Base-by-base conservation (phyloP, 2,797 vertebrate genomes). In the Cephalopachus bancanus region DNA sequence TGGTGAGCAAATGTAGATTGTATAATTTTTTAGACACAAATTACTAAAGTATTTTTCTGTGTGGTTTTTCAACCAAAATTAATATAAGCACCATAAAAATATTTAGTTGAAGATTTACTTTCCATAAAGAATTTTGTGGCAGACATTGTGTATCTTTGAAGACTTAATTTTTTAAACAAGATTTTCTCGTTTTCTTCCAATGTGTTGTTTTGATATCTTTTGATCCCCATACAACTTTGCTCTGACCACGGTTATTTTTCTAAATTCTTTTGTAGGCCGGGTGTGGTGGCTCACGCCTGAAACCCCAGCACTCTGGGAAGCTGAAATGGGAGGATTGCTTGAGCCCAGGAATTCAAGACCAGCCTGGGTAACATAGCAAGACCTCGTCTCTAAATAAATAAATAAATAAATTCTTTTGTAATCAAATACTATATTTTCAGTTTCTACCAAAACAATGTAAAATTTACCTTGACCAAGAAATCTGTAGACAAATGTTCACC, bases 241-340 rank as follows among this genome's bases (percentile, higher is more conserved):
- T 72, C 75, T 96, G 75, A 96, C 96, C 96, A 94, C 92, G 94
- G 76, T 97, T 94, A 67, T 95, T 96, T 97, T 94, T 89, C 88
- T 90, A 69, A 88, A 83, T 96, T 92, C 95, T 89, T 97, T 80
- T 64, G 96, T 95, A 95, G 44, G 44, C 44, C 4, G 44, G 44
- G 44, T 44, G 44, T 44, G 44, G 44, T 44, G 44, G 44, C 44
- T 44, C 44, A 44, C 44, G 44, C 44, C 44, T 44, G 44, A 44
- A 44, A 44, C 44, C 44, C 44, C 44, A 44, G 44, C 44, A 44
- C 44, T 44, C 44, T 44, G 44, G 44, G 44, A 44, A 44, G 44
- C 6, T 44, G 44, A 44, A 44, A 44, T 44, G 44, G 44, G 44
- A 44, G 44, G 6, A 44, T 44, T 44, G 44, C 44, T 44, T 44